Percentiles rank a stretch among this genome's conserved stretches.
Evolutionary conservation across 2,888 invertebrate genomes (phyloP).

Genomic region (Sisyra terminalis): DNA sequence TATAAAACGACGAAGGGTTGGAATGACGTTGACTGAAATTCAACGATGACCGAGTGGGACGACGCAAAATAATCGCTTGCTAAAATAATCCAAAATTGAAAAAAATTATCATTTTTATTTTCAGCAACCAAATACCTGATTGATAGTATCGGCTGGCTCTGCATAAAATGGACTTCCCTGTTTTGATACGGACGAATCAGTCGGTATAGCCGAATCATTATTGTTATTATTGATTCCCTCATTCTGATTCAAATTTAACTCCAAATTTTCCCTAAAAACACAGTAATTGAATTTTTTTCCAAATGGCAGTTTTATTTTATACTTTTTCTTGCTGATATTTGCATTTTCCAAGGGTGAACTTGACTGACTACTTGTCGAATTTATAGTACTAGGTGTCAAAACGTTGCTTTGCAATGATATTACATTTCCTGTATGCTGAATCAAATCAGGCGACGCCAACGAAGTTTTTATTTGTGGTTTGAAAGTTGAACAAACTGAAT

Average conservation of each 20-base stretch:
- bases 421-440: constrained; percentile 32
- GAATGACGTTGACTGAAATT: constrained; percentile 26
- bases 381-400: constrained; percentile 24
- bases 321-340: too few relatives aligned
- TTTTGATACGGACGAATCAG: constrained; percentile 23
- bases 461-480: constrained; percentile 13
- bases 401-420: constrained; percentile 37
- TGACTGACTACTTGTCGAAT: constrained; percentile 13
- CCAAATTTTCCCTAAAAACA: too few relatives aligned
- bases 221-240: too few relatives aligned
- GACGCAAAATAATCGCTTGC: constrained; percentile 4
- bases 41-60: constrained; percentile 3
- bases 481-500: constrained; percentile 11
- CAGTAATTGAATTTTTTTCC: too few relatives aligned
- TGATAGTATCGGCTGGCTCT: constrained; percentile 73
- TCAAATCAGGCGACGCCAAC: constrained; percentile 22
- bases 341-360: constrained; percentile 18
- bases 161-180: constrained; percentile 79
- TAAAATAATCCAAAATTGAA: background rate
- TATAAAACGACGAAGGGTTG: constrained; percentile 27
- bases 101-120: background rate
- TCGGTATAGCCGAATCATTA: too few relatives aligned
- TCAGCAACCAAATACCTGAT: constrained; percentile 27
- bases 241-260: too few relatives aligned
- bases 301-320: too few relatives aligned